phyloP scores from a whole-genome alignment of 2,113 vertebrate genomes.

The Alosa alosa region DNA sequence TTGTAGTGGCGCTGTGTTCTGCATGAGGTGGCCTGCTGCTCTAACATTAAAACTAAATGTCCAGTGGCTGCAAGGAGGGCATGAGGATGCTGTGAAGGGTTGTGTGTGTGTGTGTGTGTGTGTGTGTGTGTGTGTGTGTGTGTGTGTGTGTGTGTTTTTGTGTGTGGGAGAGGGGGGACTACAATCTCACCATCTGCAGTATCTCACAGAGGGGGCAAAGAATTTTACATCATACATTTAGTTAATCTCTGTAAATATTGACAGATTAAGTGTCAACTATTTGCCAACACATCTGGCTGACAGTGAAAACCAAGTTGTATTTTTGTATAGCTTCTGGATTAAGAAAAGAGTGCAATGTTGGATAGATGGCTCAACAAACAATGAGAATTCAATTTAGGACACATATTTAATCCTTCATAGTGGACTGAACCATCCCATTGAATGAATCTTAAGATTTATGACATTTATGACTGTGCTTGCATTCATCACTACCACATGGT shows the following conservation, averaged over 20 bases:
- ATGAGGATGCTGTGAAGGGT: background rate
- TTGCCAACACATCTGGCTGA: background rate
- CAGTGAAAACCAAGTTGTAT: background rate
- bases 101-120: background rate
- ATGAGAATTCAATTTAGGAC: too few relatives aligned
- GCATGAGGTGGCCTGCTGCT: background rate
- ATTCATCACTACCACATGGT: background rate
- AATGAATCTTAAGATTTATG: background rate
- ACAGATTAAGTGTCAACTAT: background rate
- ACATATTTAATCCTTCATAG: too few relatives aligned
- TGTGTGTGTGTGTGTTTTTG: too few relatives aligned
- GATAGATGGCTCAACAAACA: background rate
- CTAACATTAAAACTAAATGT: background rate
- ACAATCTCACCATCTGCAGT: background rate
- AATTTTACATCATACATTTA: background rate
- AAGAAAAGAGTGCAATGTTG: background rate
- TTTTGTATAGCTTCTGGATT: background rate
- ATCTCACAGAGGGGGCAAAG: background rate
- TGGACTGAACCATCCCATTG: too few relatives aligned
- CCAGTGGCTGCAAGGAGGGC: background rate
- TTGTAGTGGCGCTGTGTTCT: background rate
- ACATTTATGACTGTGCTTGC: background rate
- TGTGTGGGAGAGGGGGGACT: background rate
- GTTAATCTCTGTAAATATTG: background rate
- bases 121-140: background rate